Conservation (phyloP, 1,140 invertebrate species). For the Zaprionus camerounensis region DNA sequence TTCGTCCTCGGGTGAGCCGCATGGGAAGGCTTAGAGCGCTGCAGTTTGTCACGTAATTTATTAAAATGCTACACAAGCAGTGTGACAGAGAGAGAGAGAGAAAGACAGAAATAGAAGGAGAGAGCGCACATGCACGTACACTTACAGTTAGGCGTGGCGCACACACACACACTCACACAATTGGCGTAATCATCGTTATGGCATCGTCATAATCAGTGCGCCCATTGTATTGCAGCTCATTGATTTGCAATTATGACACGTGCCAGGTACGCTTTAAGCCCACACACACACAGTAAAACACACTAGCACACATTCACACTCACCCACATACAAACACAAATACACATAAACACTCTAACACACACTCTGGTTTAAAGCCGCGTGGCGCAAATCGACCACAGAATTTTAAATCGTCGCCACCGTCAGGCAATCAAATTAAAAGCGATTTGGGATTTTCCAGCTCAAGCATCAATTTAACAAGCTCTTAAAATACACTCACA, state of each 20-base stretch:
- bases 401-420: conserved; percentile 14
- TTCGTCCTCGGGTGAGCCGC: conserved; percentile 17
- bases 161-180: conserved; percentile 46
- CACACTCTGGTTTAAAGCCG: conserved; percentile 15
- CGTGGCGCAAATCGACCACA: conserved; percentile 1
- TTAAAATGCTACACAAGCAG: conserved; percentile 73
- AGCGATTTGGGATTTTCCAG: conserved; percentile 24
- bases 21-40: conserved; percentile 51
- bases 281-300: conserved; percentile 12
- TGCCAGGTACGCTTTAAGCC: conserved; percentile 52
- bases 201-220: conserved; percentile 75
- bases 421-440: conserved; percentile 37
- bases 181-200: conserved; percentile 80
- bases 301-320: not conserved
- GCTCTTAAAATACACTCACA: conserved; percentile 16
- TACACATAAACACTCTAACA: not conserved
- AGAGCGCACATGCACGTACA: conserved; percentile 25
- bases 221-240: conserved; percentile 77
- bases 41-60: conserved; percentile 83
- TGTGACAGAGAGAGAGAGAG: conserved; percentile 19
- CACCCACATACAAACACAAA: not conserved
- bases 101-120: conserved; percentile 7
- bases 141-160: conserved; percentile 22
- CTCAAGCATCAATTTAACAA: conserved; percentile 35
- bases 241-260: conserved; percentile 81